These are phyloP conservation scores for Rhyzopertha dominica DNA, from an alignment of 1,140 invertebrate species.

Conservation along the genomic window DNA sequence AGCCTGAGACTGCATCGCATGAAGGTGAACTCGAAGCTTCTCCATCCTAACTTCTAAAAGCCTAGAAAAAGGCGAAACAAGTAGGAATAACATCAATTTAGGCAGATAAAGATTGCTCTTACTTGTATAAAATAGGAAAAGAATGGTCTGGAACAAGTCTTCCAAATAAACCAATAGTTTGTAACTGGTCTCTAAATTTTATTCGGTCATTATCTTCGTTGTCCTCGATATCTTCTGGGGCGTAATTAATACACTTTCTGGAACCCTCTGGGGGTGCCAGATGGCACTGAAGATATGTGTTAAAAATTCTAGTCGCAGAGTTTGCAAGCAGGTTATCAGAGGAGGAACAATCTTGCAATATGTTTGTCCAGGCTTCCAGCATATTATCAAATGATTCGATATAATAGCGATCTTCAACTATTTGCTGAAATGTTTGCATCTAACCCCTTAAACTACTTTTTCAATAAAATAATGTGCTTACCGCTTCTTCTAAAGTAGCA, in stretches of 20 bases:
- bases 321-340: constrained; percentile 48
- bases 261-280: constrained; percentile 75
- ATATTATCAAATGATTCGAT: constrained; percentile 77
- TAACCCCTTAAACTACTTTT: too few species aligned
- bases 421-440: constrained; percentile 43
- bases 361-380: constrained; percentile 71
- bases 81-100: not conserved
- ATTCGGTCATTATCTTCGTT: constrained; percentile 65
- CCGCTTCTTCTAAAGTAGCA: constrained; percentile 69
- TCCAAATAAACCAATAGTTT: constrained; percentile 56
- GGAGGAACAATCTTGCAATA: constrained; percentile 61
- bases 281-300: constrained; percentile 77
- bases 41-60: constrained; percentile 60
- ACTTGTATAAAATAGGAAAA: constrained; percentile 51
- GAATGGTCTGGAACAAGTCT: constrained; percentile 52
- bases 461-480: constrained; percentile 42
- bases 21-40: constrained; percentile 59
- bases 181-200: constrained; percentile 65
- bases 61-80: constrained; percentile 36
- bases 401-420: constrained; percentile 62
- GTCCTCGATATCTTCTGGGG: constrained; percentile 60
- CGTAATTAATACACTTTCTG: constrained; percentile 46
- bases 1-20: constrained; percentile 56
- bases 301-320: constrained; percentile 59
- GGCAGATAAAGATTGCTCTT: constrained; percentile 8